A percentile compares a stretch with the other conserved stretches of the same genome.
These are phyloP conservation scores for Eumacrocentrus americanus DNA, from an alignment of 2,888 invertebrate genomes.

Conservation along the genomic window DNA sequence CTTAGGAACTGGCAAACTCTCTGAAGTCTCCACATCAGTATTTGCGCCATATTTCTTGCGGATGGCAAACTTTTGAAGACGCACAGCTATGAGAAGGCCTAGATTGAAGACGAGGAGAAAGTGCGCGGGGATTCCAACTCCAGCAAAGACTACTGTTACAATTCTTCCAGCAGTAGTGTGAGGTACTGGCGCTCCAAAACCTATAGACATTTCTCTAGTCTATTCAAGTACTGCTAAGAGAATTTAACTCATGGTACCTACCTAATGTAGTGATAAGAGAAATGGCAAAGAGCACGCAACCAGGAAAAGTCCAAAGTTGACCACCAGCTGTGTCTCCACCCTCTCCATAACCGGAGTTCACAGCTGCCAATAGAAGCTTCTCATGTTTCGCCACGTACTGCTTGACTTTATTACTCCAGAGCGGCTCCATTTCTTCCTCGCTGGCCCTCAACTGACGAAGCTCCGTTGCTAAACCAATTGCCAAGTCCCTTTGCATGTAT, in stretches of 20 bases:
- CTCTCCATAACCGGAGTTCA: conserved; percentile 66
- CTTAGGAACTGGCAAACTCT: conserved; percentile 45
- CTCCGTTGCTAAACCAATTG: conserved; percentile 70
- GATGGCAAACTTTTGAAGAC: conserved; percentile 61
- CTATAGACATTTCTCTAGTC: conserved; percentile 56
- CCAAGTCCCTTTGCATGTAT: conserved; percentile 68
- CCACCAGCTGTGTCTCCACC: conserved; percentile 61
- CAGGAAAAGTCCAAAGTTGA: conserved; percentile 72
- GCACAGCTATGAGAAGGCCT: conserved; percentile 63
- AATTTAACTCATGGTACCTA: conserved; percentile 49
- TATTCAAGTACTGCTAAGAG: not conserved
- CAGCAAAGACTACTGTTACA: conserved; percentile 69
- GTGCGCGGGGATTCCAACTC: conserved; percentile 72
- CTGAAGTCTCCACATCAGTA: conserved; percentile 36
- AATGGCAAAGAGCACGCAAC: conserved; percentile 72
- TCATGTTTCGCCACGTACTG: conserved; percentile 67
- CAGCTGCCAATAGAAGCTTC: conserved; percentile 66
- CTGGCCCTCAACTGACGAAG: conserved; percentile 66
- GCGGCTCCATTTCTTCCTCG: conserved; percentile 61
- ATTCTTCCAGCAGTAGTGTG: conserved; percentile 70
- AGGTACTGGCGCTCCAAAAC: conserved; percentile 76
- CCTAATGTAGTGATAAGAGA: conserved; percentile 76
- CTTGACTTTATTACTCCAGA: conserved; percentile 69
- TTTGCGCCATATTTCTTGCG: conserved; percentile 42
- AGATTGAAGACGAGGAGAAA: conserved; percentile 68